phyloP scores from a whole-genome alignment of 2,888 invertebrate genomes.

The Lasioglossum marginatum region DNA sequence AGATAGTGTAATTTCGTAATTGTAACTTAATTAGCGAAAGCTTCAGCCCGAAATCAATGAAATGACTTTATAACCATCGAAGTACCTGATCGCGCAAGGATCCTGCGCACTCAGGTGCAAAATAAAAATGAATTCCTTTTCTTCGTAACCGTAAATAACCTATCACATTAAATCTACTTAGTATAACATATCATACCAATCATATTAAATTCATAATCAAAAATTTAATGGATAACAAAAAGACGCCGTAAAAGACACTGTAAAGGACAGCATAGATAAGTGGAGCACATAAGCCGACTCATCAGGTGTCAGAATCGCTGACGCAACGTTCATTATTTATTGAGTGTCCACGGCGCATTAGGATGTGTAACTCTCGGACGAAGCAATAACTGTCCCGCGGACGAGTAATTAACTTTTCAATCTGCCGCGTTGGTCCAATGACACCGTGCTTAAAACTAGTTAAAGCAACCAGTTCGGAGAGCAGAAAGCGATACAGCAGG shows the following conservation, averaged over 20 bases:
- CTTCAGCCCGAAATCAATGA: no score
- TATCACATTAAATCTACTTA: no score
- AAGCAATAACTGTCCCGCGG: background rate
- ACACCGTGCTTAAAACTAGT: slow-evolving; percentile 1
- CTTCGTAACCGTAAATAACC: no score
- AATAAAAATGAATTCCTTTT: no score
- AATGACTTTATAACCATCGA: no score
- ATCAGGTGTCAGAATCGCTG: background rate
- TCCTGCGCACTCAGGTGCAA: no score
- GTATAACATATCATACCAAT: no score
- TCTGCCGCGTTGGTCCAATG: background rate
- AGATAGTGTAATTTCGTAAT: no score
- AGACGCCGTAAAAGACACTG: background rate
- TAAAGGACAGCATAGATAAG: background rate
- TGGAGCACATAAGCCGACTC: background rate
- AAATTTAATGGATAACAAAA: background rate
- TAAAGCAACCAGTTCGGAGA: background rate
- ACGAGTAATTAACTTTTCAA: slow-evolving; percentile 15
- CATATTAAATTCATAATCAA: no score
- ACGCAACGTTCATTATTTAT: background rate
- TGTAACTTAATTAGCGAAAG: no score
- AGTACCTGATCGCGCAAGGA: no score
- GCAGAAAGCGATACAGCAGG: background rate
- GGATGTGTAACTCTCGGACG: background rate
- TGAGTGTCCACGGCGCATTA: background rate